Evolutionary conservation across 2,113 vertebrate genomes (phyloP), one percentile per base, ranked within the genome.

Genomic region (Phaethornis superciliosus): DNA sequence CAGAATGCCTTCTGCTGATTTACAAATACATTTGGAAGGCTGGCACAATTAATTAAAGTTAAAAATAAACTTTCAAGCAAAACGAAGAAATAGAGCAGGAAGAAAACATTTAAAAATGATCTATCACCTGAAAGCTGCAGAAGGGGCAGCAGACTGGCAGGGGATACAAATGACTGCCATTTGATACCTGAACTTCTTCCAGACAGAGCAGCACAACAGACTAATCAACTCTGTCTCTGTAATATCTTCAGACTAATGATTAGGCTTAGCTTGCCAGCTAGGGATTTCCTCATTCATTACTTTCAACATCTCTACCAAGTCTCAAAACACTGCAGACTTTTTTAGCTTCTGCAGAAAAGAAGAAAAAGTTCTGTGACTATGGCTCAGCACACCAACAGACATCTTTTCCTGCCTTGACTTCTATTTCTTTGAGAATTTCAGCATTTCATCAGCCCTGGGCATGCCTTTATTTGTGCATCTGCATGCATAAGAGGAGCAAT

Each of bases 271-370:
- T 77, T 91, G 81, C 44, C 64, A 81, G 46, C 78, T 51, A 93
- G 90, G 78, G 90, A 96, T 91, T 91, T 94, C 90, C 72, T 93
- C 72, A 93, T 91, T 94, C 81, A 81, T 94, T 91, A 93, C 63
- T 71, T 91, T 64, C 77, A 83, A 89, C 44, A 16, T 32, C 68
- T 49, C 75, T 75, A 85, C 51, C 76, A 35, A 79, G 65, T 81
- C 90, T 88, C 90, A 90, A 92, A 94, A 77, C 79, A 65, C 75
- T 52, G 26, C 51, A 77, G 60, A 81, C 30, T n/a, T 90, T 64
- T 80, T 59, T 23, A 62, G 60, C 60, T 74, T 72, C 78, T 35
- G 46, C 83, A 81, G 56, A 90, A 63, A 60, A 24, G 28, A 81
- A 69, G 64, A 32, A 84, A 81, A 72, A 84, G 51, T 86, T 91